Base-by-base conservation (phyloP, 2,888 invertebrate species). In the Craniophora ligustri region DNA sequence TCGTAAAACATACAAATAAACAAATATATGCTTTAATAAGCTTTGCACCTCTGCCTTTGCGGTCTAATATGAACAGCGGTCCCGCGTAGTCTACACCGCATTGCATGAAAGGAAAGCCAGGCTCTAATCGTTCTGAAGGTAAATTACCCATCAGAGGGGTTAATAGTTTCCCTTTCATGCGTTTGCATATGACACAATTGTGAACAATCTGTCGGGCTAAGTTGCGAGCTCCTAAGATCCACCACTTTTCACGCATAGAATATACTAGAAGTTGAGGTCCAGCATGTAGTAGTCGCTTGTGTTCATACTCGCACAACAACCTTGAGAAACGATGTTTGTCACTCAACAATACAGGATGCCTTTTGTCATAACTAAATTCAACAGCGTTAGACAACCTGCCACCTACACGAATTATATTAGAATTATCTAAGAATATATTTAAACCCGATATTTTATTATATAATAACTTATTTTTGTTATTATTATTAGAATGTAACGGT, bases 81-180 rank as follows among this genome's bases (percentile, higher is more conserved):
- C 45, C 51, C 2, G 51, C 45, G 2, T 39, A 45, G 2, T 53
- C 51, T 14, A 45, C 31, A 0, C 45, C 51, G 3, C 14, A 44
- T 3, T 21, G 36, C 15, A 23, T 19, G 11, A 53, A 53, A 19
- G 32, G 51, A 34, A 23, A 39, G 10, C 11, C 26, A 2, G 26
- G 10, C 0, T 10, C 16, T 21, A 28, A 21, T 3, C 51, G 28
- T 19, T 45, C 45, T 0, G 28, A 8, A 0, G 50, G 50, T n/a
- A 42, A 23, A 4, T 50, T 50, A 2, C 42, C 50, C 50, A 51
- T 51, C 0, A 39, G 8, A 0, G 38, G 44, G 0, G 16, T 19
- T 1, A 44, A 13, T 2, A 39, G 28, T 11, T 18, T 32, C 6
- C 51, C 51, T 21, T 8, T 44, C 18, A 39, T 13, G n/a, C 51